phyloP scores from a whole-genome alignment of 2,113 vertebrate species.

The Spizaetus ornatus region DNA sequence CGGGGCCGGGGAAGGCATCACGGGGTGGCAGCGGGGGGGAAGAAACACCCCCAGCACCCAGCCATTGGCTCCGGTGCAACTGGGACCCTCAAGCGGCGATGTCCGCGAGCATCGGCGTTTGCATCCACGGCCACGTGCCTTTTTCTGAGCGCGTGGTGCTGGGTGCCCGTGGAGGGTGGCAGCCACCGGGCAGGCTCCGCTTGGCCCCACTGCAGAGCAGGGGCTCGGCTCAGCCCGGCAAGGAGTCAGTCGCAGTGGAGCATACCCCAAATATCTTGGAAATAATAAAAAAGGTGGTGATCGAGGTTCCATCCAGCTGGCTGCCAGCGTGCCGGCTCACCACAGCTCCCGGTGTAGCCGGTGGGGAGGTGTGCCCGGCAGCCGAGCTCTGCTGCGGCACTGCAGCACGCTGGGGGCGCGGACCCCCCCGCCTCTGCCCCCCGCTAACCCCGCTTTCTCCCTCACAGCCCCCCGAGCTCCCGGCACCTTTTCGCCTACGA shows the following conservation, averaged over 20 bases:
- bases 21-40: accelerated
- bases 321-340: neutral
- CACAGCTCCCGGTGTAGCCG: accelerated
- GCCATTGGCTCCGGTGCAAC: neutral
- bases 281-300: neutral
- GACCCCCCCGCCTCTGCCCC: neutral
- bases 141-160: neutral
- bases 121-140: accelerated
- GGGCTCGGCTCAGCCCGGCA: neutral
- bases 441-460: neutral
- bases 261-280: neutral
- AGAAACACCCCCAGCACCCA: neutral
- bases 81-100: accelerated
- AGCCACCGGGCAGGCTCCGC: neutral
- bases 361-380: neutral
- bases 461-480: slow-evolving; percentile 79
- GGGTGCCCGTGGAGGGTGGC: neutral
- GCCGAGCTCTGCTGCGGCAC: neutral
- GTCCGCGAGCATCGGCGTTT: accelerated
- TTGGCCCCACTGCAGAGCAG: neutral
- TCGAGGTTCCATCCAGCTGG: neutral
- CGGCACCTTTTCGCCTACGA: slow-evolving; percentile 76
- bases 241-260: neutral
- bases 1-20: neutral
- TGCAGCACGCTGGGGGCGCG: accelerated